Conservation (phyloP, 2,113 vertebrate species). For the Neolamprologus brichardi region DNA sequence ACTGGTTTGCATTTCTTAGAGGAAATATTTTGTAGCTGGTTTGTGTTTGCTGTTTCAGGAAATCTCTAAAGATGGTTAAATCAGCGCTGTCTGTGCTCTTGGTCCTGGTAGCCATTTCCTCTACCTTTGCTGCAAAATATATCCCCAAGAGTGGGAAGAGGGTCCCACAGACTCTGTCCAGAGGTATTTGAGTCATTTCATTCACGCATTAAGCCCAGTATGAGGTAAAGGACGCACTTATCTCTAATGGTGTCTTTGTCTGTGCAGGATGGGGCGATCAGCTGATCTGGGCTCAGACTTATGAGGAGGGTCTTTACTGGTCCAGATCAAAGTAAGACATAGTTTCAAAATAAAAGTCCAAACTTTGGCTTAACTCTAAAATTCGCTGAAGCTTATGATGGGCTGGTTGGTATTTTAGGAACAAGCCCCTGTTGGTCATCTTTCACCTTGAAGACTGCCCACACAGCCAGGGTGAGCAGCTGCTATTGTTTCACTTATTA, state of each 20-base stretch:
- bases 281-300: constrained; percentile 92
- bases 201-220: not conserved
- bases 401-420: constrained; percentile 66
- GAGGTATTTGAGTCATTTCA: constrained; percentile 72
- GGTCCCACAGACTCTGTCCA: constrained; percentile 87
- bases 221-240: not conserved
- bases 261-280: constrained; percentile 91
- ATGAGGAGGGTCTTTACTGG: constrained; percentile 88
- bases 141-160: constrained; percentile 63
- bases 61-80: constrained; percentile 75
- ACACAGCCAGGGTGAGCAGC: constrained; percentile 80
- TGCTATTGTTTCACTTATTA: not conserved
- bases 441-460: constrained; percentile 91
- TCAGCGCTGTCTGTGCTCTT: constrained; percentile 60
- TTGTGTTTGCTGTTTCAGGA: not conserved
- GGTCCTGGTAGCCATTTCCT: constrained; percentile 75
- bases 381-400: not conserved
- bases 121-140: constrained; percentile 64
- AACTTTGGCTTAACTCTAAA: not conserved
- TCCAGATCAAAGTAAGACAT: constrained; percentile 74
- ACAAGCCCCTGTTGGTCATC: constrained; percentile 91
- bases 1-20: not conserved
- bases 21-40: not conserved
- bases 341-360: not conserved
- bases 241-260: not conserved